These are phyloP conservation scores for Prolemur simus DNA, from an alignment of 2,113 vertebrate species.

Conservation along the genomic window DNA sequence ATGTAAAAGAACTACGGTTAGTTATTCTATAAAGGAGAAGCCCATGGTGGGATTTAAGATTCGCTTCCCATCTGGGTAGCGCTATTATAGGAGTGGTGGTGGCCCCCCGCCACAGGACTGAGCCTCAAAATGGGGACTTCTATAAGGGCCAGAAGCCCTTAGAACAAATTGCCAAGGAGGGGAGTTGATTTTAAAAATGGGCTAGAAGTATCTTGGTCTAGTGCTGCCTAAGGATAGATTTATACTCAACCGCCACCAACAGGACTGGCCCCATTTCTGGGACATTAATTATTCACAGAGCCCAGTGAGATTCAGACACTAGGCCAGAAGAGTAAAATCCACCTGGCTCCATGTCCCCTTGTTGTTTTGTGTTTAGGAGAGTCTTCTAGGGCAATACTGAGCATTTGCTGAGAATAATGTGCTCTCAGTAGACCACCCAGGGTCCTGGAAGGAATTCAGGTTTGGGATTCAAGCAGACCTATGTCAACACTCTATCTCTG, in stretches of 20 bases:
- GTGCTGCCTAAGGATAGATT: neutral
- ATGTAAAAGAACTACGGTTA: constrained; percentile 7
- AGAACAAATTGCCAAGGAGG: neutral
- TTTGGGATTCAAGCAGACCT: neutral
- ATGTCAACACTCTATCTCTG: neutral
- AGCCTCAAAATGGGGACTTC: neutral
- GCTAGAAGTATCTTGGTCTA: neutral
- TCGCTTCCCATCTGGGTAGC: neutral
- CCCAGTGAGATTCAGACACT: neutral
- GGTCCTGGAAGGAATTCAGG: neutral
- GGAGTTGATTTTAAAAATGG: neutral
- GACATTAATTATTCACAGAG: constrained; percentile 26
- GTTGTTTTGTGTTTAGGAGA: neutral
- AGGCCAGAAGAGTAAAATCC: neutral
- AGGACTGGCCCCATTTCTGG: neutral
- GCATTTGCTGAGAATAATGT: neutral
- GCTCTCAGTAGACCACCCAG: neutral
- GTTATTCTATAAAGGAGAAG: constrained; percentile 29
- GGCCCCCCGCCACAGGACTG: neutral
- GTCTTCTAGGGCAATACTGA: neutral
- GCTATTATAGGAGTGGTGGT: neutral
- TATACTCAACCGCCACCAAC: neutral
- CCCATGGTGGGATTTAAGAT: neutral
- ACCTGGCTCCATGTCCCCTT: neutral
- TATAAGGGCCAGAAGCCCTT: neutral